These are phyloP conservation scores for Trichonephila inaurata DNA, from an alignment of 1,140 invertebrate species.

Conservation along the genomic window DNA sequence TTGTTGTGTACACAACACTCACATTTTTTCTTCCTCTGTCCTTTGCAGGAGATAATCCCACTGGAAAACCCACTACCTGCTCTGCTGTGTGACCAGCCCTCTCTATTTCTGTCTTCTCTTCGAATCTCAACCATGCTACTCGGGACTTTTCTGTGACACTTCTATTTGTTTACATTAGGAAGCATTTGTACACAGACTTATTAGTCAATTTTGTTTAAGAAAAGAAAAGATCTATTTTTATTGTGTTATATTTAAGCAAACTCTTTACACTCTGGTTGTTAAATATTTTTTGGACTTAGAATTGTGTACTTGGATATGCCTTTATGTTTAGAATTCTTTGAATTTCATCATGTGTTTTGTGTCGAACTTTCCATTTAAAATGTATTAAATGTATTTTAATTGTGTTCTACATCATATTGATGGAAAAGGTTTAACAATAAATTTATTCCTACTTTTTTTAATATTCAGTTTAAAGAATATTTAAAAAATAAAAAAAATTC, in stretches of 20 bases:
- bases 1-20: constrained; percentile 35
- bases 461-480: not conserved
- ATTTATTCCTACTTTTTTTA: not conserved
- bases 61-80: constrained; percentile 62
- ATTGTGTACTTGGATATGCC: not conserved
- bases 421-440: too few relatives aligned
- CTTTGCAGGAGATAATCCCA: constrained; percentile 63
- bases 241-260: constrained; percentile 32
- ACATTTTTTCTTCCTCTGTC: constrained; percentile 45
- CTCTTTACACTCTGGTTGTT: constrained; percentile 34
- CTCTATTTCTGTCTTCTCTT: constrained; percentile 65
- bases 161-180: not conserved
- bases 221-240: constrained; percentile 21
- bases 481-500: too few relatives aligned
- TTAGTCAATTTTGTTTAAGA: not conserved
- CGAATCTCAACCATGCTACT: constrained; percentile 67
- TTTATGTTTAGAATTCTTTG: not conserved
- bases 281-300: not conserved
- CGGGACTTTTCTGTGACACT: constrained; percentile 13
- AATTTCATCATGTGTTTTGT: not conserved
- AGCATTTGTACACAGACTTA: not conserved
- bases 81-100: constrained; percentile 10
- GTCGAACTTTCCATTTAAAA: not conserved
- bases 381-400: not conserved
- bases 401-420: too few relatives aligned